Percentiles rank a stretch among this genome's conserved stretches.
Conservation (phyloP, 2,888 invertebrate species). For the Noctuana brunneofusca region DNA sequence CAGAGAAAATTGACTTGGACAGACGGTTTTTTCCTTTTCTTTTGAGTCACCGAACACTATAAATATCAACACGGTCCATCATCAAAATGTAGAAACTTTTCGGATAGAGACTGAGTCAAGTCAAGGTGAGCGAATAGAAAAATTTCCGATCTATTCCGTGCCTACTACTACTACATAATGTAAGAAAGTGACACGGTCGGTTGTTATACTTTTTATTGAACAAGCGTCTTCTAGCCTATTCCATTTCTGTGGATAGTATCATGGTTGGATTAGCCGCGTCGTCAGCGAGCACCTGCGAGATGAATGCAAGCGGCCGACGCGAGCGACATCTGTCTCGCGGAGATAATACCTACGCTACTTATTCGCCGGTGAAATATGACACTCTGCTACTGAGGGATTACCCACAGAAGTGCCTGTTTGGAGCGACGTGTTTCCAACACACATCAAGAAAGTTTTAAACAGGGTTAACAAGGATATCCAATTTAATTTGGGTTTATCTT, state of each 20-base stretch:
- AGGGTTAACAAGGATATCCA: not conserved
- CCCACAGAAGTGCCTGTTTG: conserved; percentile 48
- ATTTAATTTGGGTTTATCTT: not conserved
- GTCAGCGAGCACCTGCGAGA: conserved; percentile 70
- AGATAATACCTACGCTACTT: conserved; percentile 75
- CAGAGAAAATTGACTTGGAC: too few relatives aligned
- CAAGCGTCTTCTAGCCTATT: not conserved
- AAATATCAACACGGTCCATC: too few relatives aligned
- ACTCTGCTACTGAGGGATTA: conserved; percentile 68
- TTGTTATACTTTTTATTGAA: not conserved
- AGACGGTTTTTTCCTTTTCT: too few relatives aligned
- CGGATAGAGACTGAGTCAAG: too few relatives aligned
- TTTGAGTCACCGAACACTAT: too few relatives aligned
- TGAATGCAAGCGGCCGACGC: conserved; percentile 71
- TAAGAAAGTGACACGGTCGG: not conserved
- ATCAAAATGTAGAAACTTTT: too few relatives aligned
- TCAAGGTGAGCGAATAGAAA: not conserved
- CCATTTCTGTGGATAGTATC: conserved; percentile 48
- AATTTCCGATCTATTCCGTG: not conserved
- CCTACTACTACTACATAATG: not conserved
- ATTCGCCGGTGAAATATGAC: conserved; percentile 76
- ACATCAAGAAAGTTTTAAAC: conserved; percentile 23
- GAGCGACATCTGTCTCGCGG: conserved; percentile 77
- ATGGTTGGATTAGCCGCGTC: conserved; percentile 67
- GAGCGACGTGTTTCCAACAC: conserved; percentile 16